phyloP scores from a whole-genome alignment of 2,888 invertebrate genomes.

The Hirudinaria manillensis region DNA sequence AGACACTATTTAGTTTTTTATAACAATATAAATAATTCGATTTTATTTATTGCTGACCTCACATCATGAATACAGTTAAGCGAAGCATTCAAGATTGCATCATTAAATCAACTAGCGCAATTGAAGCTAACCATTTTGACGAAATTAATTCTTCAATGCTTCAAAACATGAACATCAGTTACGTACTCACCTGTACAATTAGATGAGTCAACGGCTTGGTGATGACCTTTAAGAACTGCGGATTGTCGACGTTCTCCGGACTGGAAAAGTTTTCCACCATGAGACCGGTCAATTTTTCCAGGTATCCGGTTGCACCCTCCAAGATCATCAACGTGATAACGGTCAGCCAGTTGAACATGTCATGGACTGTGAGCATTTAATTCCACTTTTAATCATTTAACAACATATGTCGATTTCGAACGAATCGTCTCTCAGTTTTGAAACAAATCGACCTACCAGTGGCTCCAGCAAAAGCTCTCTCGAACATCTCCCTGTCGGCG shows the following conservation, averaged over 20 bases:
- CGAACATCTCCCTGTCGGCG: conserved; percentile 52
- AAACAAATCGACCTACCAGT: conserved; percentile 42
- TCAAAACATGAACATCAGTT: neutral
- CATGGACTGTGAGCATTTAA: conserved; percentile 45
- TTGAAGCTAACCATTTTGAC: neutral
- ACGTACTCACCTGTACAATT: conserved; percentile 47
- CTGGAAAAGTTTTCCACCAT: conserved; percentile 43
- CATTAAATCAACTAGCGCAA: neutral
- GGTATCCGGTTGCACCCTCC: conserved; percentile 53
- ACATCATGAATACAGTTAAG: neutral
- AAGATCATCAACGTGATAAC: conserved; percentile 57
- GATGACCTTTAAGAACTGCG: conserved; percentile 50
- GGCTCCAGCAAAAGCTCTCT: conserved; percentile 58
- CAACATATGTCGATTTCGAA: too few species aligned
- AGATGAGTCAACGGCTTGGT: conserved; percentile 56
- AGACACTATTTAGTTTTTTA: too few species aligned
- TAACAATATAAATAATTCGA: too few species aligned
- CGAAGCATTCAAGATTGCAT: neutral
- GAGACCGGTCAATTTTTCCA: conserved; percentile 47
- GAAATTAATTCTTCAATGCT: neutral
- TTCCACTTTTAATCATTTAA: too few species aligned
- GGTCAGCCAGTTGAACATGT: conserved; percentile 60
- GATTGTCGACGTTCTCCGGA: conserved; percentile 32
- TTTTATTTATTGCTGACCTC: neutral
- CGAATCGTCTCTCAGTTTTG: too few species aligned